Conservation (phyloP, 1,140 invertebrate species). For the Leptinotarsa texana region DNA sequence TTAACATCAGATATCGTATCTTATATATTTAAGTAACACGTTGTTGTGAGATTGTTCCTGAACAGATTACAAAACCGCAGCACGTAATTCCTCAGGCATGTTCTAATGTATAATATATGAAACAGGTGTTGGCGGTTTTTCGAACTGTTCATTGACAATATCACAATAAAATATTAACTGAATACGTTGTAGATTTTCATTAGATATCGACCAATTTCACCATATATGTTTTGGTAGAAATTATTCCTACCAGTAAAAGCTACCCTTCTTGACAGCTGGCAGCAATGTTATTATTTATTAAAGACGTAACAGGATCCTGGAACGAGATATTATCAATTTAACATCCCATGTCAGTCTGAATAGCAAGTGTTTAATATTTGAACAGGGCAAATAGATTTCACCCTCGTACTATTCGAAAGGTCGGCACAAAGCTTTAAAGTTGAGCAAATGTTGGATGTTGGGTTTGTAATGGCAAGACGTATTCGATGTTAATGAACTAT, state of each 20-base stretch:
- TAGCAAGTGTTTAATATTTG: constrained; percentile 40
- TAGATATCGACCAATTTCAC: no score
- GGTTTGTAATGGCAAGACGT: constrained; percentile 18
- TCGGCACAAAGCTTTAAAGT: constrained; percentile 32
- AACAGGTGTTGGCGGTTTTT: no score
- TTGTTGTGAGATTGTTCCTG: no score
- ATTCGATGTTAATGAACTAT: constrained; percentile 34
- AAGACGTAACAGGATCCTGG: constrained; percentile 21
- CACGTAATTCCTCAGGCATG: no score
- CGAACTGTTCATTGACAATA: no score
- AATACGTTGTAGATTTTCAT: no score
- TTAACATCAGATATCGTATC: no score
- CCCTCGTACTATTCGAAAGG: constrained; percentile 30
- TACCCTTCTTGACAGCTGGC: constrained; percentile 16
- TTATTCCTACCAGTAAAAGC: background rate
- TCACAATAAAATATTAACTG: no score
- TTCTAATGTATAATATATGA: no score
- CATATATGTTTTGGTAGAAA: background rate
- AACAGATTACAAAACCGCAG: no score
- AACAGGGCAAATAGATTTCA: constrained; percentile 39
- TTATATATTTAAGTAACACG: no score
- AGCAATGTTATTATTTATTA: constrained; percentile 24
- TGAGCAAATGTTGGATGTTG: constrained; percentile 34
- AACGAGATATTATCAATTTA: constrained; percentile 34
- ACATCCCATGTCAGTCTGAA: constrained; percentile 35